Evolutionary conservation across 1,140 invertebrate genomes (phyloP), one percentile per base, ranked within the genome.

Genomic region (Drosophila tropicalis): DNA sequence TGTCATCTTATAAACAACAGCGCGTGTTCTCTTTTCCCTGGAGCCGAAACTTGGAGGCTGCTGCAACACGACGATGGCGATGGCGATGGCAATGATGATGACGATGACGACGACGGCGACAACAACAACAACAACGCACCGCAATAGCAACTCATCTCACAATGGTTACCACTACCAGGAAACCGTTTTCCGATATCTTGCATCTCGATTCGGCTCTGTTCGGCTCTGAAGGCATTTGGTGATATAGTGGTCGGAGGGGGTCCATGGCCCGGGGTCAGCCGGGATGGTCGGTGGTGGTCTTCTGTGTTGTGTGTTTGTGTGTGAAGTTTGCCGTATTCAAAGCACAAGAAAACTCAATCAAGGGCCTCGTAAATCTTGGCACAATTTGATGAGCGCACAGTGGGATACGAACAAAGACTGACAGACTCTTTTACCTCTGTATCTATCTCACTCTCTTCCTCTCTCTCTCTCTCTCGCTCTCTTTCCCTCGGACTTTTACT

Each of bases 271-370:
- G 10, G 2, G 36, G 12, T 70, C 70, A 83, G 83, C 83, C 83
- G 83, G 83, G 12, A 12, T 39, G 36, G 36, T 39, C 36, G 36
- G 29, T 29, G 36, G 36, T 39, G 36, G 36, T 39, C 36, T 39
- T 39, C 36, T 39, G 36, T 10, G 22, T 25, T 39, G 12, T 39
- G 36, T 39, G 36, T 39, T 12, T 39, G 36, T 86, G 79, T 86
- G 76, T 87, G 83, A 86, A 79, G 83, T 87, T 87, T 72, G 83
- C 84, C 83, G 83, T 85, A 86, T 89, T 81, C 85, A 80, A 89
- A 84, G 74, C 71, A 84, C 58, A 89, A 87, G 84, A 89, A 89
- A 89, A 89, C 84, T 89, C 84, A 89, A 89, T 89, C 84, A 89
- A 89, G 80, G 60, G 65, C 70, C 84, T 89, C 84, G 77, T 89